Conservation (phyloP, 2,888 invertebrate genomes). For the Epinotia brunnichana region DNA sequence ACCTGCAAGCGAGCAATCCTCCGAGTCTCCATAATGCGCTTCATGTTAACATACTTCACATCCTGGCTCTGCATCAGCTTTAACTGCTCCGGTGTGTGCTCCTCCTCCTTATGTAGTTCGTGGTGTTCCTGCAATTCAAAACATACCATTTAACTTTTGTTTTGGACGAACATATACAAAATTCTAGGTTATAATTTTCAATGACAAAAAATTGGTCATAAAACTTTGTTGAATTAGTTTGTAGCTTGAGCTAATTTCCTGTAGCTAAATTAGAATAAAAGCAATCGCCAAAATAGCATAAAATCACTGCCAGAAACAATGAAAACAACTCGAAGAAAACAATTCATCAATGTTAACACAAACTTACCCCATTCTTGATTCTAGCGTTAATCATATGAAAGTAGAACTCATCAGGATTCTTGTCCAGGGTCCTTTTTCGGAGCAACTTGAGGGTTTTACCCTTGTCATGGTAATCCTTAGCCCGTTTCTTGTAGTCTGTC, state of each 20-base stretch:
- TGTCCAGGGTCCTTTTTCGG: conserved; percentile 92
- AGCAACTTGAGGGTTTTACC: conserved; percentile 91
- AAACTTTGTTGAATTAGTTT: not conserved
- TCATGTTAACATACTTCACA: conserved; percentile 93
- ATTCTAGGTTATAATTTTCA: not conserved
- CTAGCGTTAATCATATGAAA: conserved; percentile 98
- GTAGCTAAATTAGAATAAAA: not conserved
- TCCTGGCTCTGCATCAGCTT: conserved; percentile 96
- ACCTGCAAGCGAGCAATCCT: conserved; percentile 82
- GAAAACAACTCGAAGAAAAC: not conserved
- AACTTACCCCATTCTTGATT: conserved; percentile 82
- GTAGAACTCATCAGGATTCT: conserved; percentile 99
- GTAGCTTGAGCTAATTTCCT: not conserved
- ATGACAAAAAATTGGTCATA: not conserved
- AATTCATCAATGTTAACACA: not conserved
- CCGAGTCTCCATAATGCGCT: conserved; percentile 91
- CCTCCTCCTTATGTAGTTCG: conserved; percentile 87
- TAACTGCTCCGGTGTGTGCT: conserved; percentile 92
- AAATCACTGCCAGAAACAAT: too few species aligned
- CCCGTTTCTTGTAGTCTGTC: conserved; percentile 92
- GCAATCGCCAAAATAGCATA: too few species aligned
- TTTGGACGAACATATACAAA: not conserved
- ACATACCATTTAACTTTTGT: not conserved
- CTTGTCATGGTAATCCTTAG: conserved; percentile 91
- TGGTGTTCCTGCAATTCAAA: conserved; percentile 80